These are phyloP conservation scores for Epicampocera succincta DNA, from an alignment of 2,888 invertebrate species.

Conservation along the genomic window DNA sequence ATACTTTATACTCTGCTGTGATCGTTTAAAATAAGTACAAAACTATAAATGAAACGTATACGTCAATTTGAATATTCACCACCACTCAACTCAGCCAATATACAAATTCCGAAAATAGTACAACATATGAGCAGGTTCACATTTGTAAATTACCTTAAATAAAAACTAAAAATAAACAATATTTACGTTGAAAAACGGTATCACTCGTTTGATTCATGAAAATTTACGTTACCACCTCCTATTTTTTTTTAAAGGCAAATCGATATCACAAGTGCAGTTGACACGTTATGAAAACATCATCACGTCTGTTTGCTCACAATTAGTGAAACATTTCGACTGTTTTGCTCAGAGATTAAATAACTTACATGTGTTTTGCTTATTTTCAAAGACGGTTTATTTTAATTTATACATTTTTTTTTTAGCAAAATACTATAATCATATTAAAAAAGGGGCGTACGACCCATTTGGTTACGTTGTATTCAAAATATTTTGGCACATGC, in stretches of 20 bases:
- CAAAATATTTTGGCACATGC: constrained; percentile 21
- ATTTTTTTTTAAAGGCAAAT: constrained; percentile 9
- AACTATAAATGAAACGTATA: constrained; percentile 18
- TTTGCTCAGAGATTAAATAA: constrained; percentile 50
- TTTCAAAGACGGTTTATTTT: constrained; percentile 25
- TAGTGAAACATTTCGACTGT: constrained; percentile 29
- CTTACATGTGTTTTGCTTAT: constrained; percentile 12
- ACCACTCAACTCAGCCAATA: constrained; percentile 11
- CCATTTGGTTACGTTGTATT: constrained; percentile 20
- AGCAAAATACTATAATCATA: constrained; percentile 11
- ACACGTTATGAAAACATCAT: constrained; percentile 8
- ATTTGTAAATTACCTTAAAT: constrained; percentile 7
- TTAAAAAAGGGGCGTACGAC: constrained; percentile 54
- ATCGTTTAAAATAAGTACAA: constrained; percentile 17
- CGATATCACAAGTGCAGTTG: constrained; percentile 21
- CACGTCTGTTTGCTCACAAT: constrained; percentile 11
- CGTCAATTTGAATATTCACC: constrained; percentile 38
- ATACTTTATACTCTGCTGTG: constrained; percentile 34
- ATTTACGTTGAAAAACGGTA: constrained; percentile 54
- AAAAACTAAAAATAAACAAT: constrained; percentile 31
- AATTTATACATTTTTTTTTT: too few relatives aligned
- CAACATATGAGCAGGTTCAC: constrained; percentile 12
- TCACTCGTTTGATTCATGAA: constrained; percentile 68
- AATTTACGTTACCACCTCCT: constrained; percentile 49
- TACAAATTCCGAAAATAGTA: constrained; percentile 23